Evolutionary conservation across 2,888 invertebrate genomes (phyloP), one percentile per base, ranked within the genome.

Genomic region (Drosophila tanythrix): DNA sequence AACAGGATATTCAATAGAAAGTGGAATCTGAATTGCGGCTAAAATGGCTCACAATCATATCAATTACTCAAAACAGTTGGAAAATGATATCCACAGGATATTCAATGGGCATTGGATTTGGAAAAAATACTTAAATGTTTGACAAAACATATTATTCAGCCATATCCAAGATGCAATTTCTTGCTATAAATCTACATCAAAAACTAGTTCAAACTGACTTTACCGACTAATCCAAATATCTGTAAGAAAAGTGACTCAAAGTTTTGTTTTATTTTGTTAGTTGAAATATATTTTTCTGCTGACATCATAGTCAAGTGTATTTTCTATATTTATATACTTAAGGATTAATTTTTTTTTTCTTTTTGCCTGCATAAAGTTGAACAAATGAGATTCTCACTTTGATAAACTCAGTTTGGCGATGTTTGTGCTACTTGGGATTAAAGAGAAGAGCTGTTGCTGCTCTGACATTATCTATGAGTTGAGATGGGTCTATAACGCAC

Each of bases 391-490:
- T 46, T 46, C 46, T 46, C 25, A 46, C 46, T 46, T 35, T 66
- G 35, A 65, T 40, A 40, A 65, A 63, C 64, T 31, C 21, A 61
- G 46, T 18, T 29, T 18, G 36, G 21, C 31, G 2, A 40, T 25
- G 25, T 31, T 25, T 15, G 21, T 21, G 51, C 51, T 29, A 13
- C 13, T 33, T 15, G 27, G 59, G 51, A 58, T 74, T 74, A 35
- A 51, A 36, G 40, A 46, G 46, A 46, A 25, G 25, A 74, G 69
- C 43, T 57, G 46, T 43, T 74, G 65, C 25, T 36, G 15, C 25
- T 36, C 27, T 55, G 80, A 68, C 71, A 71, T 80, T 65, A 76
- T 80, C 77, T 63, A 11, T 27, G 27, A 27, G 2, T 7, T 36
- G 50, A 50, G 27, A 50, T 25, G 46, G 46, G 46, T 46, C 46